Evolutionary conservation across 2,113 vertebrate species (phyloP).

Genomic region (Arothron firmamentum): DNA sequence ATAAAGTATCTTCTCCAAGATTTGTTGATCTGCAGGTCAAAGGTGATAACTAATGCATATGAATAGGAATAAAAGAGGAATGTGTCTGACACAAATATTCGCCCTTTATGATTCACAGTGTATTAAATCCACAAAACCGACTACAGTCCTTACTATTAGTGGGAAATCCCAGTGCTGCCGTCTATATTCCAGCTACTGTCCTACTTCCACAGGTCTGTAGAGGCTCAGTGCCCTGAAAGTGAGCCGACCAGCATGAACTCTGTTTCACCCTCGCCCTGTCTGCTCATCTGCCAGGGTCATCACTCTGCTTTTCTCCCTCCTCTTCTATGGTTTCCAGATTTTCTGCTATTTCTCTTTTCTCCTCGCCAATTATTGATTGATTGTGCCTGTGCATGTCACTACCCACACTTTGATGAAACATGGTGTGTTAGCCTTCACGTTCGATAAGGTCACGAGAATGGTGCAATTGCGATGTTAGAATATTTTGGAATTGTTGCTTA

Average conservation of each 20-base stretch:
- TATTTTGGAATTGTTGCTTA: too few relatives aligned
- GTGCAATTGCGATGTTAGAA: too few relatives aligned
- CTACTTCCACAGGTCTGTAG: conserved; percentile 5
- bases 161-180: too few relatives aligned
- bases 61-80: too few relatives aligned
- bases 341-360: conserved; percentile 25
- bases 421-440: conserved; percentile 4
- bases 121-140: background rate
- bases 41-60: too few relatives aligned
- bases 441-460: too few relatives aligned
- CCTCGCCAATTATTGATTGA: conserved; percentile 38
- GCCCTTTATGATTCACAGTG: too few relatives aligned
- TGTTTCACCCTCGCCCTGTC: conserved; percentile 46
- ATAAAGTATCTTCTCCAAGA: too few relatives aligned
- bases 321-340: conserved; percentile 53
- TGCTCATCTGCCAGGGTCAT: conserved; percentile 60
- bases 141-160: background rate
- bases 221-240: conserved; percentile 49
- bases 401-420: conserved; percentile 20
- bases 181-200: background rate
- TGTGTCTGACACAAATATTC: too few relatives aligned
- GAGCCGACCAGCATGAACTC: conserved; percentile 55
- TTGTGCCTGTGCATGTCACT: conserved; percentile 10
- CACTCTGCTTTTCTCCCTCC: conserved; percentile 36
- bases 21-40: too few relatives aligned